These are phyloP conservation scores for Therioaphis trifolii DNA, from an alignment of 2,888 invertebrate species.

Conservation along the genomic window DNA sequence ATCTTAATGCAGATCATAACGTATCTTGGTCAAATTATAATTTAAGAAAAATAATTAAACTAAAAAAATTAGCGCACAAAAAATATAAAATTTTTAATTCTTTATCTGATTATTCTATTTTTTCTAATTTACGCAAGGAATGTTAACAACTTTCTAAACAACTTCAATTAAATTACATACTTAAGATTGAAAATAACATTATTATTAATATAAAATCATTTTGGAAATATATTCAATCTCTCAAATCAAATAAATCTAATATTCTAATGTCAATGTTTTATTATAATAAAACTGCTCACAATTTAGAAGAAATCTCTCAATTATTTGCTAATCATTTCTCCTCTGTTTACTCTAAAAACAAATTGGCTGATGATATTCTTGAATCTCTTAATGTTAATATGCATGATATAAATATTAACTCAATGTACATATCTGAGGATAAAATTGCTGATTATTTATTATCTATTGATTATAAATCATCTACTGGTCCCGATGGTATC, in stretches of 20 bases:
- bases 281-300: too few species aligned
- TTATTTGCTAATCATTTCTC: background rate
- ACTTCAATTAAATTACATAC: background rate
- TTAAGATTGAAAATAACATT: background rate
- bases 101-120: background rate
- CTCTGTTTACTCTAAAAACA: slow-evolving; percentile 22
- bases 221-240: slow-evolving; percentile 2
- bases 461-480: slow-evolving; percentile 1
- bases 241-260: slow-evolving; percentile 1
- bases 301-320: too few species aligned
- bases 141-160: background rate
- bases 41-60: slow-evolving; percentile 12
- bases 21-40: background rate
- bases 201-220: background rate
- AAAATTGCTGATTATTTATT: background rate
- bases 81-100: background rate
- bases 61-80: too few species aligned
- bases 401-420: slow-evolving; percentile 21
- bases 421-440: background rate
- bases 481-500: slow-evolving; percentile 15
- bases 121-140: slow-evolving; percentile 14
- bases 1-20: background rate
- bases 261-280: background rate
- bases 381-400: slow-evolving; percentile 24
- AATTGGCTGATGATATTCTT: background rate